Base-by-base conservation (phyloP, 2,888 invertebrate species). In the Microdon myrmicae region DNA sequence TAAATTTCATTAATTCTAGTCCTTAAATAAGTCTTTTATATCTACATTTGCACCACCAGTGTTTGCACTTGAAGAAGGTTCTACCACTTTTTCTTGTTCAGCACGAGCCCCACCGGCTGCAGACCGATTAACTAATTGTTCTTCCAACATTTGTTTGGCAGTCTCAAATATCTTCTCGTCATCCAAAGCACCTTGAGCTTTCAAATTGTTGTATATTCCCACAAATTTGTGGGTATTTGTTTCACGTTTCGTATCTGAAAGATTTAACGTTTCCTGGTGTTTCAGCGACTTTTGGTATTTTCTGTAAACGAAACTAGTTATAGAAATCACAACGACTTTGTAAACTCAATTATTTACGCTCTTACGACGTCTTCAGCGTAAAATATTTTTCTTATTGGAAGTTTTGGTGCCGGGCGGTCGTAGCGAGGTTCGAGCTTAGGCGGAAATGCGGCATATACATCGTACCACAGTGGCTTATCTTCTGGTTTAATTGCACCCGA, bases 391-490 rank as follows among this genome's bases (percentile, higher is more conserved):
- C 81, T 84, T 6, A 94, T 78, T 7, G 85, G 82, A 6, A 83
- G 80, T 55, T 85, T 84, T 0, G 86, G 83, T 20, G 82, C 84
- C 3, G 86, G 85, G 72, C 88, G 83, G 68, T 90, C 88, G 79
- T 83, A 92, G 59, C 83, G 82, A 4, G 97, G 97, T 72, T 93
- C 92, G 31, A 86, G 80, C 68, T 87, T 86, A 1, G 98, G 97
- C 4, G 97, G 97, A 81, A 94, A 95, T 0, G 90, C 87, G 79
- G 87, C 86, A 76, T 96, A 97, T 13, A 98, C 82, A 74, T 94
- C 91, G 75, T 90, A 94, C 98, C 98, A 98, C 6, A 97, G 58
- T 0, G 98, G 98, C 67, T 90, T 85, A 71, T 96, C 94, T 69
- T 90, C 88, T 49, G 86, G 82, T 74, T 86, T 88, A 77, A 96